Conservation (phyloP, 2,888 invertebrate species). For the Sarcophaga subvicina region DNA sequence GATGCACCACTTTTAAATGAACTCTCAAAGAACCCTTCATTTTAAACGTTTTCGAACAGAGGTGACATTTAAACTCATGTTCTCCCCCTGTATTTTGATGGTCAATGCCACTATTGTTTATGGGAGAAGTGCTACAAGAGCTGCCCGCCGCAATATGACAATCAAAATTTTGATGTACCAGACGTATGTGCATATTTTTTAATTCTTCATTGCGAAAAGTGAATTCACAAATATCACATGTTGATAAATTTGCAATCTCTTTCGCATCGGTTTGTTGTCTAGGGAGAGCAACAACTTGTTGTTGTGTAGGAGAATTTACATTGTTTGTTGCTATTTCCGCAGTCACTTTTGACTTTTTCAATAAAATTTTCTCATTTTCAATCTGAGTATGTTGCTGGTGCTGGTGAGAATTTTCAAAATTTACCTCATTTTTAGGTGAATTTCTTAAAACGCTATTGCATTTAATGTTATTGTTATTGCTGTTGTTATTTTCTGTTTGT, state of each 20-base stretch:
- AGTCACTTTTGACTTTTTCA: conserved; percentile 28
- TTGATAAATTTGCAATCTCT: conserved; percentile 59
- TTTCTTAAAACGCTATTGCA: not conserved
- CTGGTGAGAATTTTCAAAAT: conserved; percentile 33
- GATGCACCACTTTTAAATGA: conserved; percentile 91
- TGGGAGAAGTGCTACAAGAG: not conserved
- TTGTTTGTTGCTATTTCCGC: conserved; percentile 42
- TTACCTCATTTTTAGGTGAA: conserved; percentile 22
- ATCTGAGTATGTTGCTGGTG: not conserved
- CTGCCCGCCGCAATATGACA: conserved; percentile 63
- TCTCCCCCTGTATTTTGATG: conserved; percentile 58
- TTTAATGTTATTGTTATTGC: conserved; percentile 42
- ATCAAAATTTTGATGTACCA: conserved; percentile 84
- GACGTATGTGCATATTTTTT: conserved; percentile 88
- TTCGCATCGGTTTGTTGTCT: conserved; percentile 14
- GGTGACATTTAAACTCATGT: conserved; percentile 84
- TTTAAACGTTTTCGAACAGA: conserved; percentile 91
- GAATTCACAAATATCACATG: conserved; percentile 88
- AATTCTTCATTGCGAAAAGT: conserved; percentile 88
- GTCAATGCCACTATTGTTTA: not conserved
- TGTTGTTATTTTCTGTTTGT: conserved; percentile 6
- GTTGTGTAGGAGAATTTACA: conserved; percentile 47
- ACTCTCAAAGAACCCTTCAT: conserved; percentile 92
- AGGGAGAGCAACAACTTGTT: conserved; percentile 37
- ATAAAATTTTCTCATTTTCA: conserved; percentile 24